Percentiles rank a stretch among this genome's conserved stretches.
Conservation (phyloP, 2,888 invertebrate genomes). For the Drosophila colorata region DNA sequence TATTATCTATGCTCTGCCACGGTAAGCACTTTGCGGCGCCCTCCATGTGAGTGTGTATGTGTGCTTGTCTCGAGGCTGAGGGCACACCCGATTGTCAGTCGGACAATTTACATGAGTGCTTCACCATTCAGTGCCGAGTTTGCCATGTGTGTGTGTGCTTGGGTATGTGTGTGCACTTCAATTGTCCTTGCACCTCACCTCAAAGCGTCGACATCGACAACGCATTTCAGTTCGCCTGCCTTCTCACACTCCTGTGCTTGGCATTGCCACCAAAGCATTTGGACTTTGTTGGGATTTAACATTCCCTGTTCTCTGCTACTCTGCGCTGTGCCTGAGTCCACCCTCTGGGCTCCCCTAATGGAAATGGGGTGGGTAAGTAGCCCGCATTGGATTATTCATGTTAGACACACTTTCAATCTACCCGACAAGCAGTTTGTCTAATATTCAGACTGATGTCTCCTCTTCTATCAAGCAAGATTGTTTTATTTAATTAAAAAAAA, state of each 20-base stretch:
- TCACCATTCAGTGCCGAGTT: conserved; percentile 32
- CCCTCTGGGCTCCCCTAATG: conserved; percentile 20
- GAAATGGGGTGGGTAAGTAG: conserved; percentile 35
- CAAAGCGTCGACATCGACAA: conserved; percentile 47
- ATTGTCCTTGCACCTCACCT: conserved; percentile 67
- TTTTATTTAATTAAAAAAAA: too few relatives aligned
- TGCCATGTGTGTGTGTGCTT: too few relatives aligned
- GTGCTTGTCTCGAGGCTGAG: conserved; percentile 13
- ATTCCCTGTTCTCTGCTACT: conserved; percentile 2
- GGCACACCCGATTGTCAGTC: conserved; percentile 49
- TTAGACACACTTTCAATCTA: conserved; percentile 24
- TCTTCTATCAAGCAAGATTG: too few relatives aligned
- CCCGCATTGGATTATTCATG: conserved; percentile 39
- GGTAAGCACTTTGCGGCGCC: conserved; percentile 64
- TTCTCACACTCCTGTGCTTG: conserved; percentile 3
- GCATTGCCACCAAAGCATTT: too few relatives aligned
- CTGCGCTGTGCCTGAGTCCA: conserved; percentile 18
- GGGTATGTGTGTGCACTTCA: conserved; percentile 54
- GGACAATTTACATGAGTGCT: conserved; percentile 77
- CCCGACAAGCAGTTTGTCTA: background rate
- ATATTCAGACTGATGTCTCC: too few relatives aligned
- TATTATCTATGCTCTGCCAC: conserved; percentile 66
- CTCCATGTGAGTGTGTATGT: conserved; percentile 6
- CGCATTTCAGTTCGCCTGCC: conserved; percentile 48
- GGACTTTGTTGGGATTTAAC: conserved; percentile 29